phyloP scores from a whole-genome alignment of 2,888 invertebrate species.

The Piscicola geometra region DNA sequence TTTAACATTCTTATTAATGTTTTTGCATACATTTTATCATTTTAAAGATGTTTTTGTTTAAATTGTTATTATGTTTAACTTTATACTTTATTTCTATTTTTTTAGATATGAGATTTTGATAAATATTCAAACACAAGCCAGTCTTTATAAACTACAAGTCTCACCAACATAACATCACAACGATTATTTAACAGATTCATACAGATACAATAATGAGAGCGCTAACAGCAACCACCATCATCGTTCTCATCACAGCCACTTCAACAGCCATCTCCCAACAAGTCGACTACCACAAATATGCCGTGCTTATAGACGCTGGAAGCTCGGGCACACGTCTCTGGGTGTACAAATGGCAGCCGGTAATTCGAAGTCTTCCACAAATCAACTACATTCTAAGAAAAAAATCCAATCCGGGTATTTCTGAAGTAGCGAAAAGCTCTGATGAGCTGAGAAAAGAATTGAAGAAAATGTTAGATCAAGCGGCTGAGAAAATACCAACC shows the following conservation, averaged over 20 bases:
- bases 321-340: conserved; percentile 35
- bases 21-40: no score
- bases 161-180: no score
- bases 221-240: neutral
- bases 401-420: conserved; percentile 31
- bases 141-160: no score
- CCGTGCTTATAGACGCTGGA: conserved; percentile 36
- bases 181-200: no score
- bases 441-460: conserved; percentile 17
- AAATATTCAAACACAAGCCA: no score
- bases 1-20: no score
- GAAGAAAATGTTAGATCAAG: conserved; percentile 15
- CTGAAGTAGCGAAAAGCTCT: conserved; percentile 14
- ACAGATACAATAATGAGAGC: no score
- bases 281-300: conserved; percentile 6
- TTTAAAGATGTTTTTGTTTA: no score
- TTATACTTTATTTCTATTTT: no score
- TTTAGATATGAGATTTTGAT: no score
- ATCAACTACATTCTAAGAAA: neutral
- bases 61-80: no score
- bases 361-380: neutral
- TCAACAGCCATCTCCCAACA: neutral
- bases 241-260: neutral
- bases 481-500: conserved; percentile 26
- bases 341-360: conserved; percentile 34